Percentiles rank a stretch among this genome's conserved stretches.
Evolutionary conservation across 1,140 invertebrate genomes (phyloP).

Genomic region (Sesamia nonagrioides): DNA sequence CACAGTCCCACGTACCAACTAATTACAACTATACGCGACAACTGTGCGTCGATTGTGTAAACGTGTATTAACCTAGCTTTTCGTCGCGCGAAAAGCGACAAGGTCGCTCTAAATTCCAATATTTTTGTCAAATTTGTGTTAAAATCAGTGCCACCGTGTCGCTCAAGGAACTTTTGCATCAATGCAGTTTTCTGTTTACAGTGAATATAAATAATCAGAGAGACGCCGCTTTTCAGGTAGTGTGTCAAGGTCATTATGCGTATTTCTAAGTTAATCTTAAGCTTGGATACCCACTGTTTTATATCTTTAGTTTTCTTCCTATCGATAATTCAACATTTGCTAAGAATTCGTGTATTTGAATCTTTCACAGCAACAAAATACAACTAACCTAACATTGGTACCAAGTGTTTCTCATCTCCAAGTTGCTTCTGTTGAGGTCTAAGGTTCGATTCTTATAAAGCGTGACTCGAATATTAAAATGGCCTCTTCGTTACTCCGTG

Average conservation of each 20-base stretch:
- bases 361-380: neutral
- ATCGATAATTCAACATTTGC: neutral
- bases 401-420: neutral
- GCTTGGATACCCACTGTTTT: neutral
- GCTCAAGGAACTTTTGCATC: constrained; percentile 30
- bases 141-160: constrained; percentile 18
- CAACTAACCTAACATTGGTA: neutral
- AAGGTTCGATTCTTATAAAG: neutral
- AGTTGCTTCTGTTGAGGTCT: neutral
- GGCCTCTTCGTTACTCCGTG: neutral
- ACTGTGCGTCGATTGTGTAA: constrained; percentile 35
- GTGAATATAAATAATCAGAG: constrained; percentile 43
- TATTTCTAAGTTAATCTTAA: constrained; percentile 9
- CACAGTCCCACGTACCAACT: constrained; percentile 14
- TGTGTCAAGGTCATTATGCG: constrained; percentile 44
- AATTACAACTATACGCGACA: constrained; percentile 33
- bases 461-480: neutral
- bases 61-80: constrained; percentile 41
- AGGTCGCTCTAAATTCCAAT: constrained; percentile 18
- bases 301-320: neutral
- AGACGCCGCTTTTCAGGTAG: constrained; percentile 46
- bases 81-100: no score
- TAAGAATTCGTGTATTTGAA: neutral
- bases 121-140: constrained; percentile 16
- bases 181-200: constrained; percentile 37